These are phyloP conservation scores for Anolis apletophallus DNA, from an alignment of 2,797 vertebrate species.

Conservation along the genomic window DNA sequence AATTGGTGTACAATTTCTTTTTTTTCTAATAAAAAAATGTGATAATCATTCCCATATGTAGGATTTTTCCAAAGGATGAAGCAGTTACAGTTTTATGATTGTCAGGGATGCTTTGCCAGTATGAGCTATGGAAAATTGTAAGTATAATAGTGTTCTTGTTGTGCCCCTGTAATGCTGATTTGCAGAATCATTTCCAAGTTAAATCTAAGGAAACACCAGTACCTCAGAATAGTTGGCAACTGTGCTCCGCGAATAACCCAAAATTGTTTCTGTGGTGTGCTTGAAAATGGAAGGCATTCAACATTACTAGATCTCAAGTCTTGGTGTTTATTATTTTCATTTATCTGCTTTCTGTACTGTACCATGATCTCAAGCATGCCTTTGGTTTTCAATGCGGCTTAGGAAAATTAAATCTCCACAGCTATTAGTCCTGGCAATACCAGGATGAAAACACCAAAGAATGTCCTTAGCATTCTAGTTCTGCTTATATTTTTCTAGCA, in stretches of 20 bases:
- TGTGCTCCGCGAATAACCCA: not conserved
- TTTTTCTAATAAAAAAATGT: conserved; percentile 12
- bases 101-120: not conserved
- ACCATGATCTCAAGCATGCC: not conserved
- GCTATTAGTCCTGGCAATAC: not conserved
- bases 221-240: not conserved
- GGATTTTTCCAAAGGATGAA: not conserved
- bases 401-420: not conserved
- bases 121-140: conserved; percentile 6
- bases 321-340: conserved; percentile 8
- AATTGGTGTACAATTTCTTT: not conserved
- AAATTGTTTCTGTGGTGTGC: not conserved
- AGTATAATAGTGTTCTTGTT: not conserved
- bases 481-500: not conserved
- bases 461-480: not conserved
- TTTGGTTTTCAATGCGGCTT: not conserved
- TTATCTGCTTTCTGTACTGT: conserved; percentile 22
- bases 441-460: not conserved
- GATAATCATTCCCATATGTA: not conserved
- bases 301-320: not conserved
- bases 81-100: not conserved
- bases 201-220: not conserved
- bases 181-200: not conserved
- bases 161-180: fast-evolving
- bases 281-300: not conserved